These are phyloP conservation scores for Crepidodera aurea DNA, from an alignment of 2,888 invertebrate species.

Conservation along the genomic window DNA sequence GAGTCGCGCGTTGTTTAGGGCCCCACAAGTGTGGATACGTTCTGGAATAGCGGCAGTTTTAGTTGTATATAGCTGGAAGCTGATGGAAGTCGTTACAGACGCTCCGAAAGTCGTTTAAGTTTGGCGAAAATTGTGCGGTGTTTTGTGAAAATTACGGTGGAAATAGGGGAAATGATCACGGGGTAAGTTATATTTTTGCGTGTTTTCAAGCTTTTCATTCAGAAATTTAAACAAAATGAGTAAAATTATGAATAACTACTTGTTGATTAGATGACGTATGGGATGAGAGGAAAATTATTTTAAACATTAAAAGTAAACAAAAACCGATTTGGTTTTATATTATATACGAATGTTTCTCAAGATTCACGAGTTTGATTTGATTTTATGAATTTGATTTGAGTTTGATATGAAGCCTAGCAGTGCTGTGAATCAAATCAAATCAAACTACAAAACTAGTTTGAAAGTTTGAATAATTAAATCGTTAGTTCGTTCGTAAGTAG, in stretches of 20 bases:
- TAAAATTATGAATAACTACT: slow-evolving; percentile 3
- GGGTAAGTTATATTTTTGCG: neutral
- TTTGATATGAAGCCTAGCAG: no score
- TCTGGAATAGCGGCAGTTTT: neutral
- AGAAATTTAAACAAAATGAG: neutral
- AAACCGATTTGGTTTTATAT: no score
- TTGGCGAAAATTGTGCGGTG: neutral
- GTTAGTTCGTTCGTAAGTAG: no score
- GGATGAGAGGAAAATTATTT: neutral
- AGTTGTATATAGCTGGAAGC: slow-evolving; percentile 1
- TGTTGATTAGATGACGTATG: neutral
- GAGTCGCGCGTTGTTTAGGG: slow-evolving; percentile 1
- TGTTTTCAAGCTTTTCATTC: neutral
- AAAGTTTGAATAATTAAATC: no score
- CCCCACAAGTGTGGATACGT: neutral
- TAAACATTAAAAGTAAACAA: no score
- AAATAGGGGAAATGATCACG: neutral
- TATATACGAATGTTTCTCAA: no score
- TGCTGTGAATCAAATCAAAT: no score
- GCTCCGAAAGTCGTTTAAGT: neutral
- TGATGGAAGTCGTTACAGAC: slow-evolving; percentile 1
- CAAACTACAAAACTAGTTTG: no score
- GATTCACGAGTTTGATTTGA: no score
- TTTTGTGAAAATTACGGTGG: neutral
- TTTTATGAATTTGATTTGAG: no score